Conservation (phyloP, 2,797 vertebrate genomes). For the Cossypha polioptera region DNA sequence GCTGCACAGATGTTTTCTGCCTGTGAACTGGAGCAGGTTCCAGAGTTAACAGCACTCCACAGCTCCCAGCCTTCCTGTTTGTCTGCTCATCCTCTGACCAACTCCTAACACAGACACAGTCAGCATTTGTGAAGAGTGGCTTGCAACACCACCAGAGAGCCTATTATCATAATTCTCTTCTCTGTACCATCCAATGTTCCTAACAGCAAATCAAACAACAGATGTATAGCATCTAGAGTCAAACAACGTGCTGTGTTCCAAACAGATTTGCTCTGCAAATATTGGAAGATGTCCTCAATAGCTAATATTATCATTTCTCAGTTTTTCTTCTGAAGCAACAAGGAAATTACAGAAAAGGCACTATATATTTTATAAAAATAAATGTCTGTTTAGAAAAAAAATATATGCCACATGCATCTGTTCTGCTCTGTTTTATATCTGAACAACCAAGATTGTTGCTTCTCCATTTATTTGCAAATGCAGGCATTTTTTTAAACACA, state of each 20-base stretch:
- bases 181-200: neutral
- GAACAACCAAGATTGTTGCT: neutral
- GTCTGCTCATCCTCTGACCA: neutral
- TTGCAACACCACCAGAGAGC: neutral
- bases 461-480: neutral
- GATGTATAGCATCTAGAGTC: neutral
- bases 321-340: neutral
- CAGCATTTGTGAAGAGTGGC: neutral
- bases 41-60: neutral
- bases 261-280: neutral
- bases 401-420: neutral
- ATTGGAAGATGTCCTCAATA: neutral
- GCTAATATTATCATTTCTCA: neutral
- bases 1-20: neutral
- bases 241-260: neutral
- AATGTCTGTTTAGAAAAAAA: neutral
- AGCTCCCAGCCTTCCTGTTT: neutral
- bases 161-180: neutral
- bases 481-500: neutral
- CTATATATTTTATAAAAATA: neutral
- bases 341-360: neutral
- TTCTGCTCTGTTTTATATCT: neutral
- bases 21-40: neutral
- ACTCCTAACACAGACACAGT: neutral
- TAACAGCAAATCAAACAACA: neutral